Conservation (phyloP, 1,140 invertebrate genomes). For the Drosophila busckii region DNA sequence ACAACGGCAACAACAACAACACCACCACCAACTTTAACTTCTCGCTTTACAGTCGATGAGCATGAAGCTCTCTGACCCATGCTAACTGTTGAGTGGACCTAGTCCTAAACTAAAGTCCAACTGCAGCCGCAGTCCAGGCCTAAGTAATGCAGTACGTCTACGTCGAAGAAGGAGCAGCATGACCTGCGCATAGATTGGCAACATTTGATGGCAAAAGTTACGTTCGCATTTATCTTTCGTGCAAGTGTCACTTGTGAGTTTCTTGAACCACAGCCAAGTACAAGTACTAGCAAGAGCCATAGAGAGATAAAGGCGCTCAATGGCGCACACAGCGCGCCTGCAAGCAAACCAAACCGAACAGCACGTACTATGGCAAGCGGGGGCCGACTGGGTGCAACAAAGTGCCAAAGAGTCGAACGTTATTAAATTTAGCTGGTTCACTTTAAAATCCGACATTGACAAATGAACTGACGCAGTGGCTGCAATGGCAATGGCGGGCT, state of each 20-base stretch:
- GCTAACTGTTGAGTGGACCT: slow-evolving; percentile 12
- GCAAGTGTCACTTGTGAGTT: slow-evolving; percentile 73
- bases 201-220: slow-evolving; percentile 76
- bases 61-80: not conserved
- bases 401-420: slow-evolving; percentile 15
- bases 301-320: not conserved
- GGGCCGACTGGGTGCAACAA: slow-evolving; percentile 6
- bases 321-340: not conserved
- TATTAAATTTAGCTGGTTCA: slow-evolving; percentile 29
- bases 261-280: slow-evolving; percentile 71
- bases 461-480: slow-evolving; percentile 29
- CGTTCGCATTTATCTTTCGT: slow-evolving; percentile 71
- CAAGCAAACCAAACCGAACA: slow-evolving; percentile 16
- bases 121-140: slow-evolving; percentile 2
- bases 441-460: slow-evolving; percentile 30
- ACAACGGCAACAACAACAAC: not conserved
- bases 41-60: too few relatives aligned
- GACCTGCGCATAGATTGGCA: slow-evolving; percentile 57
- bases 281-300: slow-evolving; percentile 6
- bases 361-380: slow-evolving; percentile 11
- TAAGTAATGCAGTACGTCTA: slow-evolving; percentile 15
- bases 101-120: slow-evolving; percentile 21
- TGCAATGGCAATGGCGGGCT: slow-evolving; percentile 1
- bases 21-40: too few relatives aligned
- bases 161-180: slow-evolving; percentile 14